Percentiles rank a stretch among this genome's conserved stretches.
Conservation (phyloP, 2,888 invertebrate genomes). For the Acanthopleura granulata region DNA sequence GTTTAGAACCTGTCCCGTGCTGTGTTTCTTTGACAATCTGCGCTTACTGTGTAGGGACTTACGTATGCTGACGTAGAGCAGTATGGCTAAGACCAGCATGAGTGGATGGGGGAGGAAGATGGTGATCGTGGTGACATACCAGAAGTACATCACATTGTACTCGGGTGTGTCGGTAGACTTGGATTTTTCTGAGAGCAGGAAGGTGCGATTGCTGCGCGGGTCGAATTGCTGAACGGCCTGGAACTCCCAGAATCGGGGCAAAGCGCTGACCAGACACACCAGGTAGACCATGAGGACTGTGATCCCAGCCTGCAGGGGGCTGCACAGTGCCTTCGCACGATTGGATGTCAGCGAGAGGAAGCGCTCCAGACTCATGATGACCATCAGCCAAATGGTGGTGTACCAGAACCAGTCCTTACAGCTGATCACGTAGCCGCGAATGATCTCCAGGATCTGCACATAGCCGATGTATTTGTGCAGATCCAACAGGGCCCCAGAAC, state of each 20-base stretch:
- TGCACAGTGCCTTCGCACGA: constrained; percentile 51
- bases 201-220: constrained; percentile 39
- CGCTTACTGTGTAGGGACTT: constrained; percentile 46
- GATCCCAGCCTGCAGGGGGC: constrained; percentile 55
- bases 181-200: constrained; percentile 48
- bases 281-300: constrained; percentile 57
- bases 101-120: constrained; percentile 60
- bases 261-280: constrained; percentile 60
- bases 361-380: constrained; percentile 61
- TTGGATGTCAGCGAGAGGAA: constrained; percentile 54
- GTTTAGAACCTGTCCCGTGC: constrained; percentile 50
- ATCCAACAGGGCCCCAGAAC: constrained; percentile 45
- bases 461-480: constrained; percentile 59
- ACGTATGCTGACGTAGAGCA: constrained; percentile 48
- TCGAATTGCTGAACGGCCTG: constrained; percentile 42
- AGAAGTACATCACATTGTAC: constrained; percentile 63
- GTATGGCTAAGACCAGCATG: constrained; percentile 48
- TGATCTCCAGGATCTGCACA: constrained; percentile 44
- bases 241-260: constrained; percentile 66
- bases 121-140: constrained; percentile 62
- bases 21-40: constrained; percentile 49
- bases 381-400: constrained; percentile 62
- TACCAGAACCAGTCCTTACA: constrained; percentile 64
- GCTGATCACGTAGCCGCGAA: constrained; percentile 56
- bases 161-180: constrained; percentile 50